A percentile compares a stretch with the other conserved stretches of the same genome.
phyloP scores from a whole-genome alignment of 2,113 vertebrate species.

The Polypterus bichir region DNA sequence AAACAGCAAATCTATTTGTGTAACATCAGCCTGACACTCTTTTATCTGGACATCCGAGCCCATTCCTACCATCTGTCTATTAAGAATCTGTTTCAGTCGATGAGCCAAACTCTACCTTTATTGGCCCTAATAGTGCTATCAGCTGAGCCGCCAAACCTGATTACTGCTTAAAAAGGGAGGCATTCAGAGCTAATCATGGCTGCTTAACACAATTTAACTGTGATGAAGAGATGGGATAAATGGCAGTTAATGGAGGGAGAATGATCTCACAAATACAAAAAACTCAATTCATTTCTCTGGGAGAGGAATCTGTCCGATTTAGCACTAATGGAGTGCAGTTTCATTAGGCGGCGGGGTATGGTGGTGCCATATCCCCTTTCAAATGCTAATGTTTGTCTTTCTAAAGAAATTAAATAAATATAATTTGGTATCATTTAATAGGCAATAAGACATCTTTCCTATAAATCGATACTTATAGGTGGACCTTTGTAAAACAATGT shows the following conservation, averaged over 20 bases:
- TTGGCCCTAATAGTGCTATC: conserved; percentile 70
- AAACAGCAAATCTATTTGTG: not conserved
- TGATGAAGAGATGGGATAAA: conserved; percentile 73
- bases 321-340: conserved; percentile 73
- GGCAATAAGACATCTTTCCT: not conserved
- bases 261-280: conserved; percentile 76
- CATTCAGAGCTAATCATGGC: conserved; percentile 65
- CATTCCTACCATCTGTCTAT: conserved; percentile 54
- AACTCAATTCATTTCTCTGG: conserved; percentile 74
- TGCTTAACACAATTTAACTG: conserved; percentile 65
- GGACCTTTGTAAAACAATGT: too few relatives aligned
- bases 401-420: conserved; percentile 1
- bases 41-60: conserved; percentile 42
- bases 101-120: conserved; percentile 63
- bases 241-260: conserved; percentile 72
- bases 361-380: conserved; percentile 40
- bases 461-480: not conserved
- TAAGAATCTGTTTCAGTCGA: conserved; percentile 67
- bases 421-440: not conserved
- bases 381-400: not conserved
- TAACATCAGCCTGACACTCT: not conserved
- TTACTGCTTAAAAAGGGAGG: conserved; percentile 70
- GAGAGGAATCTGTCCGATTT: conserved; percentile 71
- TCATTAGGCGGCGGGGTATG: conserved; percentile 60
- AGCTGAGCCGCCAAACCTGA: conserved; percentile 68